Percentiles rank a stretch among this genome's conserved stretches.
Conservation (phyloP, 2,888 invertebrate species). For the Galeruca laticollis region DNA sequence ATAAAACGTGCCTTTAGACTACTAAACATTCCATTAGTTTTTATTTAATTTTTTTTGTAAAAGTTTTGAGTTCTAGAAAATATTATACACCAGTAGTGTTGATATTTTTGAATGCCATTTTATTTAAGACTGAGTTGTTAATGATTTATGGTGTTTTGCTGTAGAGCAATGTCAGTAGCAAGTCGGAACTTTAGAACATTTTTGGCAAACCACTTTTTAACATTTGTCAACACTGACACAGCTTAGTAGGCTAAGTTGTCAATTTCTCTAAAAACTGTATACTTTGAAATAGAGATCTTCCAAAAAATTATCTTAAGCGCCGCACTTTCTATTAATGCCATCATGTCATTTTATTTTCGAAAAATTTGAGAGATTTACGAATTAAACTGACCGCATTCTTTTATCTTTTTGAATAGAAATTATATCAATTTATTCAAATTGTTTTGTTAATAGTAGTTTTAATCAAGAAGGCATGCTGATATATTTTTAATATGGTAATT, state of each 20-base stretch:
- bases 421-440: not conserved
- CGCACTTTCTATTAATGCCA: not conserved
- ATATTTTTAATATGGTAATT: not conserved
- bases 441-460: not conserved
- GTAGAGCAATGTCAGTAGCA: constrained; percentile 37
- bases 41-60: constrained; percentile 49
- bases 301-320: not conserved
- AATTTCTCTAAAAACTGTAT: not conserved
- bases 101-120: constrained; percentile 62
- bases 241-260: not conserved
- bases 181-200: not conserved
- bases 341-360: not conserved
- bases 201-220: not conserved
- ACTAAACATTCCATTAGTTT: constrained; percentile 54
- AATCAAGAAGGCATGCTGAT: not conserved
- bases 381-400: not conserved
- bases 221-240: not conserved
- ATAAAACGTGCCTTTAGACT: constrained; percentile 57
- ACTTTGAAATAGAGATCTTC: not conserved
- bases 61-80: constrained; percentile 34
- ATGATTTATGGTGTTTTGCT: constrained; percentile 57
- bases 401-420: not conserved
- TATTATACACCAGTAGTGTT: constrained; percentile 52
- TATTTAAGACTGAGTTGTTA: constrained; percentile 65
- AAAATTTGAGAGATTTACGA: constrained; percentile 4